Base-by-base conservation (phyloP, 2,797 vertebrate species). In the Cygnus olor region DNA sequence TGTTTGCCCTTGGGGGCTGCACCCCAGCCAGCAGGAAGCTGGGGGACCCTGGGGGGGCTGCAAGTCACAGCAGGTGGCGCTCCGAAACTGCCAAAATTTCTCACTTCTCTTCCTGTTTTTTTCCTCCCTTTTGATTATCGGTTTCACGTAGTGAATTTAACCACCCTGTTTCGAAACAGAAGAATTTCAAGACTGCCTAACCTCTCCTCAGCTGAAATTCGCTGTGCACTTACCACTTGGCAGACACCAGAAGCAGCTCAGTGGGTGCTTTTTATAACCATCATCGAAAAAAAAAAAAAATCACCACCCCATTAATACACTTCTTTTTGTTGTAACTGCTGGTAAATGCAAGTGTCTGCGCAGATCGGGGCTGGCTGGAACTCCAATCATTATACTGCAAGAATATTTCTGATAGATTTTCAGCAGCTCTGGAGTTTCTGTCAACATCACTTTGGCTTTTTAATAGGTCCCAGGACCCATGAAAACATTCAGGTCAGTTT, bases 401-500 rank as follows among this genome's bases (percentile, higher is more conserved):
- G 94, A 96, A 96, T 94, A 95, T 95, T 97, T 98, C 95, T 96
- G 93, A 97, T 97, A 90, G 95, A 93, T 96, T 98, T 98, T 97
- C 97, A 97, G 21, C 96, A 96, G 83, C 70, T 96, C 77, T 76
- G 57, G 87, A 96, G 85, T 96, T 96, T 80, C 89, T 94, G 96
- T 97, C 96, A 97, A 77, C 90, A 94, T 97, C 56, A 45, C 72
- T 84, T 34, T 88, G 90, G 28, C 78, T 97, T 95, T 98, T 96
- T 97, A 96, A 96, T 93, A 93, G 96, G 95, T 96, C 95, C 88
- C 97, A 96, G 93, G 95, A 97, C 94, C 96, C 42, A 11, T 65
- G 77, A 94, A 97, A 98, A 95, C 88, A 90, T 95, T 96, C 90
- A 91, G 97, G 96, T 97, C 97, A 97, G 79, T 97, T 97, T 94